phyloP scores from a whole-genome alignment of 2,797 vertebrate genomes.

The Threskiornis aethiopicus region DNA sequence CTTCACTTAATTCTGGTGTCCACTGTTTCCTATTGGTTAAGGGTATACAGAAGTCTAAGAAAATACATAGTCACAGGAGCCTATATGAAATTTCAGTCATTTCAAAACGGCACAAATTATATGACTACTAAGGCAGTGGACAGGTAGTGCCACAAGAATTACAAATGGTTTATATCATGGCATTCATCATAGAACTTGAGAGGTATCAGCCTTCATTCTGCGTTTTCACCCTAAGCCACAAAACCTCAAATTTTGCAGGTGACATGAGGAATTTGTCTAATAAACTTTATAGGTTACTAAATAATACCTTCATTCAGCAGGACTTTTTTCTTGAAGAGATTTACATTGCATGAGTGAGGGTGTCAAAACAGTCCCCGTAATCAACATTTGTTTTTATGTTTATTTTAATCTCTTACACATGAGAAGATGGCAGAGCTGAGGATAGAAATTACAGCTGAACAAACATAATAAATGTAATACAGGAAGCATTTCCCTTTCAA shows the following conservation, averaged over 20 bases:
- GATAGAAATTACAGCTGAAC: not conserved
- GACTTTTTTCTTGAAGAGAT: not conserved
- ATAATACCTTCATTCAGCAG: not conserved
- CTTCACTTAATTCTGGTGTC: not conserved
- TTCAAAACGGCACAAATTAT: not conserved
- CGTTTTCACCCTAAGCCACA: not conserved
- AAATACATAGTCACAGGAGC: not conserved
- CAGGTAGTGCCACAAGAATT: not conserved
- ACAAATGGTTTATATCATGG: fast-evolving
- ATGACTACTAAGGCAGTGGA: not conserved
- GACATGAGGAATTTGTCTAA: not conserved
- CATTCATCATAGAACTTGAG: not conserved
- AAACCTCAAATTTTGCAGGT: not conserved
- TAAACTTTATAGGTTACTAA: not conserved
- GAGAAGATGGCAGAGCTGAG: not conserved
- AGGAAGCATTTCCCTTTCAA: not conserved
- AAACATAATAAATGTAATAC: not conserved
- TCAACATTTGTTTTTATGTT: not conserved
- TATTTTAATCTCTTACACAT: not conserved
- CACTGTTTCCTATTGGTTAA: not conserved
- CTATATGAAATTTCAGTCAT: not conserved
- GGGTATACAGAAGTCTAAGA: not conserved
- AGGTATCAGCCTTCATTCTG: not conserved
- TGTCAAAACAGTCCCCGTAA: not conserved
- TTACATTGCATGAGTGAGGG: not conserved